phyloP scores from a whole-genome alignment of 2,888 invertebrate genomes.

The Cosmia trapezina region DNA sequence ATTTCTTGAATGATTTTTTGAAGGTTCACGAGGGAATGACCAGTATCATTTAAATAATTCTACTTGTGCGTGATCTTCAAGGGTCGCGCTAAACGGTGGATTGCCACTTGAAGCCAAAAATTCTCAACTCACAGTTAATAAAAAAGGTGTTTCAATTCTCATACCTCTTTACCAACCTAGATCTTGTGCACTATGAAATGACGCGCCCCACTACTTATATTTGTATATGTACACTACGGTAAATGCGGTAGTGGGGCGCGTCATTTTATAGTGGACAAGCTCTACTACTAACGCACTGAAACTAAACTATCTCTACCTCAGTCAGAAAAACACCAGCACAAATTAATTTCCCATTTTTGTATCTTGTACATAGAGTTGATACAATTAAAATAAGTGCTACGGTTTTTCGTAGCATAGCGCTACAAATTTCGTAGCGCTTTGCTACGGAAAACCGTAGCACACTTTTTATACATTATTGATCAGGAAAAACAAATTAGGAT shows the following conservation, averaged over 20 bases:
- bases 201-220: no score
- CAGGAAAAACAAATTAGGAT: constrained; percentile 44
- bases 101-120: not conserved
- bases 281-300: constrained; percentile 2
- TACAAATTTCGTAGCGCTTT: constrained; percentile 11
- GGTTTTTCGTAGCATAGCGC: constrained; percentile 25
- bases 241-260: no score
- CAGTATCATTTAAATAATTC: no score
- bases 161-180: not conserved
- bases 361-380: not conserved
- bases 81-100: no score
- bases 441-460: not conserved
- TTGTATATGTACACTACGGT: no score
- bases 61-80: not conserved
- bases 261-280: no score
- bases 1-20: not conserved
- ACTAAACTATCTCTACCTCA: not conserved
- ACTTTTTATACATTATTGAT: constrained; percentile 23
- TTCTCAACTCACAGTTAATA: not conserved
- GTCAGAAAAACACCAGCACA: constrained; percentile 3
- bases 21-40: no score
- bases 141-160: not conserved
- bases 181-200: no score
- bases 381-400: constrained; percentile 26
- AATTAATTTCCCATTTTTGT: constrained; percentile 8